phyloP scores from a whole-genome alignment of 2,113 vertebrate species.

The Ciconia stormi region DNA sequence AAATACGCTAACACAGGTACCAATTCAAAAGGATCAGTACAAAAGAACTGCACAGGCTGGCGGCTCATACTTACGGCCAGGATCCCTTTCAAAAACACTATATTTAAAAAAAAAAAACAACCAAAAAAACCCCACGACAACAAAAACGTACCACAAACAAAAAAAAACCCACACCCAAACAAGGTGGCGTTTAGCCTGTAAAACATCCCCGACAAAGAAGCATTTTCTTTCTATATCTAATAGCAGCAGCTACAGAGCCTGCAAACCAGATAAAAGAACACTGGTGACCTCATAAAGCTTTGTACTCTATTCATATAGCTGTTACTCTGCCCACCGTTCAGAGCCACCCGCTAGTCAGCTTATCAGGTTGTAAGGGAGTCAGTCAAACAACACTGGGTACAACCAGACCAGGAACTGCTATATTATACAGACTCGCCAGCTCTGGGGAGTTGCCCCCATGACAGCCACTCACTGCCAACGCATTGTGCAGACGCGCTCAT shows the following conservation, averaged over 20 bases:
- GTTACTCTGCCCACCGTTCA: neutral
- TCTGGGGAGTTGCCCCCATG: neutral
- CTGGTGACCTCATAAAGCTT: neutral
- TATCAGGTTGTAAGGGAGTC: neutral
- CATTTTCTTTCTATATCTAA: neutral
- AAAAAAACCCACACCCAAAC: neutral
- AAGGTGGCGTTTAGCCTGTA: neutral
- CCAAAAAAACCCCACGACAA: neutral
- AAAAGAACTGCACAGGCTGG: neutral
- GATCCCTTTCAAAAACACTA: neutral
- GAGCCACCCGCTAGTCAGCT: neutral
- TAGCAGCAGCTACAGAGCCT: neutral
- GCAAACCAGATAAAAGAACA: neutral
- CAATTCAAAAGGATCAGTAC: neutral
- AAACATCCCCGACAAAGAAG: neutral
- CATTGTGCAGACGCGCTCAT: fast-evolving
- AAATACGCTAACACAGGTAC: neutral
- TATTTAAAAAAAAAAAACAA: neutral
- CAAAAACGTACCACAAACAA: too few species aligned
- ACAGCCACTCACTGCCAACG: neutral
- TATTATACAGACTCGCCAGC: fast-evolving
- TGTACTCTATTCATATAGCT: neutral
- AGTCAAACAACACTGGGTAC: fast-evolving
- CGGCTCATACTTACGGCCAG: neutral
- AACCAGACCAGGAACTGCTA: neutral